These are phyloP conservation scores for Hirtodrosophila cameraria DNA, from an alignment of 2,888 invertebrate species.

Conservation along the genomic window DNA sequence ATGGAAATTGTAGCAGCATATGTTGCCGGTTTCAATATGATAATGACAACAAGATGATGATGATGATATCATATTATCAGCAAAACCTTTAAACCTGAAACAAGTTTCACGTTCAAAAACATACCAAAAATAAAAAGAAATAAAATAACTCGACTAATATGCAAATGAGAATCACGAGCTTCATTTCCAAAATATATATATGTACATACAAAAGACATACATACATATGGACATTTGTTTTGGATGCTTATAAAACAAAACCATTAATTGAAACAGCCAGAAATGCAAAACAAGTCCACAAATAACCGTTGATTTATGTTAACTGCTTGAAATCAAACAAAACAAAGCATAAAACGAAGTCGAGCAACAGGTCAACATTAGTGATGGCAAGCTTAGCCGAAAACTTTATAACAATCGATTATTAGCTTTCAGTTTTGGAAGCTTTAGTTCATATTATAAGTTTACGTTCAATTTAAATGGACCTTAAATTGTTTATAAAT, in stretches of 20 bases:
- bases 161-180: slow-evolving; percentile 22
- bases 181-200: slow-evolving; percentile 1
- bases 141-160: slow-evolving; percentile 8
- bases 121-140: too few species aligned
- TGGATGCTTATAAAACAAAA: slow-evolving; percentile 2
- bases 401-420: too few species aligned
- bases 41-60: slow-evolving; percentile 43
- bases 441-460: too few species aligned
- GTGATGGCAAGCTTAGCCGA: slow-evolving; percentile 8
- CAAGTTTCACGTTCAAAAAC: slow-evolving; percentile 18
- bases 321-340: slow-evolving; percentile 19
- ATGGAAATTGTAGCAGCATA: slow-evolving; percentile 19
- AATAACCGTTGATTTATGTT: slow-evolving; percentile 25
- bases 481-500: too few species aligned
- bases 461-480: too few species aligned
- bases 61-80: slow-evolving; percentile 38
- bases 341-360: slow-evolving; percentile 35
- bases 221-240: background rate
- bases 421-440: too few species aligned
- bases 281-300: slow-evolving; percentile 21
- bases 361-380: slow-evolving; percentile 66
- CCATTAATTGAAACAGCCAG: slow-evolving; percentile 5
- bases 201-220: background rate
- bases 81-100: slow-evolving; percentile 13
- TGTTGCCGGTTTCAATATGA: slow-evolving; percentile 28